Percentiles rank a stretch among this genome's conserved stretches.
Evolutionary conservation across 1,140 invertebrate species (phyloP).

Genomic region (Philotrypesis tridentata): DNA sequence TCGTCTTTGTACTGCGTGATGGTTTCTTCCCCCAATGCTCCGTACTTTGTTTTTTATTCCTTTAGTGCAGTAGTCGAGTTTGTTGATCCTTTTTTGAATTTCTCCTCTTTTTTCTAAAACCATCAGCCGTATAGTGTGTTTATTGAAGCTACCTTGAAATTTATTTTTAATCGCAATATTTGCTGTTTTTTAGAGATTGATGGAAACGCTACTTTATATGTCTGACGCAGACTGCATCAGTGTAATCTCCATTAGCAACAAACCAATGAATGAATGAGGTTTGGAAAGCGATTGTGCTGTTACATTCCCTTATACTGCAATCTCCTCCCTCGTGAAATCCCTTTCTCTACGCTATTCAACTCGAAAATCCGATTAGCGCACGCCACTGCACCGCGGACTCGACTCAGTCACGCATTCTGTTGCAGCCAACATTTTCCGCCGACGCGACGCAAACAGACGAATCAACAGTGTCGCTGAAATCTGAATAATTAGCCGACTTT

Average conservation of each 20-base stretch:
- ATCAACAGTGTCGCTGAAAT: not conserved
- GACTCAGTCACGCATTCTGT: not conserved
- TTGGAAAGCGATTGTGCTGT: too few relatives aligned
- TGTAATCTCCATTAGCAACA: too few relatives aligned
- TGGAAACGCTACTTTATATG: too few relatives aligned
- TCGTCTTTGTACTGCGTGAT: not conserved
- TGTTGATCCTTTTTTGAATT: not conserved
- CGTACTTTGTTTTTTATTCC: not conserved
- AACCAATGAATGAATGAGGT: too few relatives aligned
- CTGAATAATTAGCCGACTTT: constrained; percentile 5
- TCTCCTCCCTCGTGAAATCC: not conserved
- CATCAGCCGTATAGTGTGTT: not conserved
- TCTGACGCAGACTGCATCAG: too few relatives aligned
- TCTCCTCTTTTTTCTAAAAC: not conserved
- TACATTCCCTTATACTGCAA: not conserved
- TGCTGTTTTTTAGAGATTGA: too few relatives aligned
- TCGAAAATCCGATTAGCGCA: constrained; percentile 18
- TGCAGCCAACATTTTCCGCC: not conserved
- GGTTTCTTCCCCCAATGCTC: not conserved
- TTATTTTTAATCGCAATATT: too few relatives aligned
- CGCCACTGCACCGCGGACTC: not conserved
- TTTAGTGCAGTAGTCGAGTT: not conserved
- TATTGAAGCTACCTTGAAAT: not conserved
- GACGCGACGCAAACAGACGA: not conserved
- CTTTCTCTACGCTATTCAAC: not conserved